Base-by-base conservation (phyloP, 1,140 invertebrate species). In the Probaryconus sp. region DNA sequence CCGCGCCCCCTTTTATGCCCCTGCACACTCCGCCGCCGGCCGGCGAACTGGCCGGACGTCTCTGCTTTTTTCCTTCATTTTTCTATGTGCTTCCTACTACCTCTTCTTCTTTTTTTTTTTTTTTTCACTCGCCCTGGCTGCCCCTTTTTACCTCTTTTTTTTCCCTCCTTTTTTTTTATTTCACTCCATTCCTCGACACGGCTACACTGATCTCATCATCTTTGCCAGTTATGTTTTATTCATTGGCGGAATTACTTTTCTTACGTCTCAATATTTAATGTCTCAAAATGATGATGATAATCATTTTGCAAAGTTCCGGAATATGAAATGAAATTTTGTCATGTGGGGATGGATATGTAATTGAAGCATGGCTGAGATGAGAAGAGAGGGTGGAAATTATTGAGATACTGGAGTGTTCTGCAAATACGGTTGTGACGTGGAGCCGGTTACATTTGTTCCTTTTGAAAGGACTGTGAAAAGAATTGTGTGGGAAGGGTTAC, bases 41-140 rank as follows among this genome's bases (percentile, higher is more conserved):
- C 73, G 73, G 67, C 61, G 28, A 63, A 50, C 45, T 51, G 50
- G 63, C 68, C 63, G 74, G 68, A 63, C 68, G 74, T 71, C 68
- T 76, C 68, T 51, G 28, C 63, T 50, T 53, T 64, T 72, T 72
- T 67, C 63, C 47, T 58, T 64, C 69, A 45, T 55, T 63, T 70
- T 67, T 67, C 56, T 51, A 14, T 43, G 31, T 51, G 51, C 45
- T 63, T 65, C 50, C 58, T 33, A 51, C 50, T n/a, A n/a, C n/a
- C n/a, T n/a, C n/a, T n/a, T n/a, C n/a, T n/a, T n/a, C n/a, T n/a
- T n/a, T n/a, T n/a, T n/a, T n/a, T n/a, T n/a, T n/a, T 68, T 68
- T 56, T 65, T 64, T 60, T 16, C 45, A 28, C 21, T 58, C 48
- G 31, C 35, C 47, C 50, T 30, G 48, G 21, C 40, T 48, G 24